Percentiles rank a stretch among this genome's conserved stretches.
Conservation (phyloP, 2,797 vertebrate species). For the Sebastes kiyomatsui region DNA sequence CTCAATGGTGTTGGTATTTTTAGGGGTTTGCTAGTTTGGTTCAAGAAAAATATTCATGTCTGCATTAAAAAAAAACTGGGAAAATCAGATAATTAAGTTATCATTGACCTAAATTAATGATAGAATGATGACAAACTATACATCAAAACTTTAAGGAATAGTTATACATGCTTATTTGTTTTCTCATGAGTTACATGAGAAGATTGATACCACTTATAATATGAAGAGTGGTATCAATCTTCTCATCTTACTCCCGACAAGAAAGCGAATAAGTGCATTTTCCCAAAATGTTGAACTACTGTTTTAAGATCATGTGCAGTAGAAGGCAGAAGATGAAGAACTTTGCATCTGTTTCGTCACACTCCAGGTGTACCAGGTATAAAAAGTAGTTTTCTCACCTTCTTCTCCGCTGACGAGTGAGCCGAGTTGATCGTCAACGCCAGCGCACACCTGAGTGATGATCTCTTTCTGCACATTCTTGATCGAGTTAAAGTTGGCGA, state of each 20-base stretch:
- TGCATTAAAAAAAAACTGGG: no score
- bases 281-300: not conserved
- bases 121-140: not conserved
- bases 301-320: not conserved
- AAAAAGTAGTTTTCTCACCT: slow-evolving; percentile 80
- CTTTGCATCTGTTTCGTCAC: not conserved
- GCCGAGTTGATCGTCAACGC: slow-evolving; percentile 90
- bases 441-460: slow-evolving; percentile 88
- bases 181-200: not conserved
- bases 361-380: not conserved
- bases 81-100: no score
- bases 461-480: slow-evolving; percentile 88
- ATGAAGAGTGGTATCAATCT: not conserved
- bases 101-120: no score
- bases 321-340: not conserved
- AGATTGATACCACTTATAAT: not conserved
- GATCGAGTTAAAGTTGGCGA: slow-evolving; percentile 88
- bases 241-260: no score
- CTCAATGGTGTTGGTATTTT: not conserved
- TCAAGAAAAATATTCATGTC: not conserved
- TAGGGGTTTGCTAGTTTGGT: not conserved
- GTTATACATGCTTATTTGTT: not conserved
- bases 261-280: not conserved
- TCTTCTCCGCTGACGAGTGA: slow-evolving; percentile 92
- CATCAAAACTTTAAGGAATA: not conserved